These are phyloP conservation scores for Lysiphlebus fabarum DNA, from an alignment of 1,140 invertebrate species.

Conservation along the genomic window DNA sequence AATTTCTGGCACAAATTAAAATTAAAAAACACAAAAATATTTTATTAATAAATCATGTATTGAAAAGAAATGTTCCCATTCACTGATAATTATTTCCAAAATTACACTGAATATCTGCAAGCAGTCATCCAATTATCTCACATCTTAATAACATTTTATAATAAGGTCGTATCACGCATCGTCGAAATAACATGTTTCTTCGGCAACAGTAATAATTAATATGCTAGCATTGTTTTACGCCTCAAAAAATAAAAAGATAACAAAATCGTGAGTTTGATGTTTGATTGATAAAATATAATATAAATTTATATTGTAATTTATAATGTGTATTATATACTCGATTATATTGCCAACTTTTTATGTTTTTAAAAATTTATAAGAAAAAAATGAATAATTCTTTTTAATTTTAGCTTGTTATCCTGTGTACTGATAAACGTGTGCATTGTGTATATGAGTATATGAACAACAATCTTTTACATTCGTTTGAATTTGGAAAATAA, in stretches of 20 bases:
- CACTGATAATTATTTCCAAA: conserved; percentile 20
- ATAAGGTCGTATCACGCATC: conserved; percentile 33
- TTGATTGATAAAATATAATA: too few relatives aligned
- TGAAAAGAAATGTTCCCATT: not conserved
- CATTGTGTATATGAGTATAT: too few relatives aligned
- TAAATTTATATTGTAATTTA: not conserved
- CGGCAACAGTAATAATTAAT: conserved; percentile 26
- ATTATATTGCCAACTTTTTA: not conserved
- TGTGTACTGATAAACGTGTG: not conserved
- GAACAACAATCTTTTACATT: not conserved
- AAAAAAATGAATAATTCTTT: not conserved
- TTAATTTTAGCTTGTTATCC: conserved; percentile 4
- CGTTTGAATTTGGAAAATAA: not conserved
- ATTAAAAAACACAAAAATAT: not conserved
- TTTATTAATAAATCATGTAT: not conserved
- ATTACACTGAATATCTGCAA: conserved; percentile 5
- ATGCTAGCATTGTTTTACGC: conserved; percentile 30
- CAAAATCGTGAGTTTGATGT: too few relatives aligned
- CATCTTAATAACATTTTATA: conserved; percentile 36
- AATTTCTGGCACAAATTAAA: not conserved
- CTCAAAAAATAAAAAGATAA: not conserved
- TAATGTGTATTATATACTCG: not conserved
- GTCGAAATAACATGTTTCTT: conserved; percentile 34
- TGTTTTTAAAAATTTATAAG: not conserved
- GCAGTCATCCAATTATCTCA: conserved; percentile 29